A percentile compares a stretch with the other conserved stretches of the same genome.
Evolutionary conservation across 2,888 invertebrate species (phyloP).

Genomic region (Nemotelus pantherinus): DNA sequence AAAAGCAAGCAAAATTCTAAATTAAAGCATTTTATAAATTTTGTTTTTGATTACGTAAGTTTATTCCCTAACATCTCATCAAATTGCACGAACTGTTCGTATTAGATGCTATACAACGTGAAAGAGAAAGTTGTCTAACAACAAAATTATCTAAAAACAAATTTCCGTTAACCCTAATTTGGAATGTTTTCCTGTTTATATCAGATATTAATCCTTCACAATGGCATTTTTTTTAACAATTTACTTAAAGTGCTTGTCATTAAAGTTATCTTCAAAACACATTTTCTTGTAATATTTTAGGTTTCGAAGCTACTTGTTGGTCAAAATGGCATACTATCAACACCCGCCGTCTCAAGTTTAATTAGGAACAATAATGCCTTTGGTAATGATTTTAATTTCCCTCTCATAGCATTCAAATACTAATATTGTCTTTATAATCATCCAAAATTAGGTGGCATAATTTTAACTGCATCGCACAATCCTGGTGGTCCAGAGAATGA

Average conservation of each 20-base stretch:
- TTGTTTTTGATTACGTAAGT: no score
- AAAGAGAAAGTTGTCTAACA: no score
- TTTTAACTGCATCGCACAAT: slow-evolving; percentile 98
- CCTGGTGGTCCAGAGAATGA: slow-evolving; percentile 97
- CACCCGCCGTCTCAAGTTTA: slow-evolving; percentile 95
- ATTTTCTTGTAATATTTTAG: slow-evolving; percentile 49
- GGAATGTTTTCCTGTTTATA: not conserved
- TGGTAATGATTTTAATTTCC: slow-evolving; percentile 64
- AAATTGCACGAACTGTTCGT: no score
- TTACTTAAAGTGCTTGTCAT: not conserved
- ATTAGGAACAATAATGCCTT: slow-evolving; percentile 88
- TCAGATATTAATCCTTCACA: not conserved
- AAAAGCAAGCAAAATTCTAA: no score
- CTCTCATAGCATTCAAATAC: slow-evolving; percentile 47
- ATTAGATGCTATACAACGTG: no score
- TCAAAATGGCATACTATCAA: slow-evolving; percentile 94
- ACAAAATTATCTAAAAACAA: not conserved
- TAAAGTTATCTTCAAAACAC: no score
- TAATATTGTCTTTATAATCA: slow-evolving; percentile 32
- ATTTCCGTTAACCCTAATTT: not conserved
- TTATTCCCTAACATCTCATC: no score
- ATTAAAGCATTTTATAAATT: no score
- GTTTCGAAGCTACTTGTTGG: slow-evolving; percentile 84
- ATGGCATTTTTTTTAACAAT: not conserved
- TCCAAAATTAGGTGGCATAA: slow-evolving; percentile 81